Percentiles rank a stretch among this genome's conserved stretches.
These are phyloP conservation scores for Eubucco bourcierii DNA, from an alignment of 2,113 vertebrate genomes.

Conservation along the genomic window DNA sequence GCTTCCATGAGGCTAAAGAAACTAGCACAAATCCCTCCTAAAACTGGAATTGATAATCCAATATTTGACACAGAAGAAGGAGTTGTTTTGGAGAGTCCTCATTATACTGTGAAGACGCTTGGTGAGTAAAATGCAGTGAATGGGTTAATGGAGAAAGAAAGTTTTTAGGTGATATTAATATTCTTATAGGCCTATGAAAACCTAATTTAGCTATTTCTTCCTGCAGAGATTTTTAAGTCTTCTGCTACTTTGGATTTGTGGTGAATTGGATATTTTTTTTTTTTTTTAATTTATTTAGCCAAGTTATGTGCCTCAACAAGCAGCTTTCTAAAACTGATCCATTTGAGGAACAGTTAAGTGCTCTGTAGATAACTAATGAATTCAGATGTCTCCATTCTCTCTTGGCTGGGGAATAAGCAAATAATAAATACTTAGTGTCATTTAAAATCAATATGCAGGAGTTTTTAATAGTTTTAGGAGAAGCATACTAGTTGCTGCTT, in stretches of 20 bases:
- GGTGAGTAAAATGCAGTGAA: conserved; percentile 68
- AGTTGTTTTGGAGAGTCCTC: conserved; percentile 77
- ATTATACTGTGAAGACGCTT: conserved; percentile 77
- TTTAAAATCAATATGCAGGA: background rate
- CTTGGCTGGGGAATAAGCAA: background rate
- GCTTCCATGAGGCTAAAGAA: conserved; percentile 91
- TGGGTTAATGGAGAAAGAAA: background rate
- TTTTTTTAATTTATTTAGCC: too few relatives aligned
- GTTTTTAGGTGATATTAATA: background rate
- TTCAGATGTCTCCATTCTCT: background rate
- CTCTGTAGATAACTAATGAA: background rate
- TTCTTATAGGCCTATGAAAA: background rate
- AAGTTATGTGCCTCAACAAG: background rate
- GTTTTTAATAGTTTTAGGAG: background rate
- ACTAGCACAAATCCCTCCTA: conserved; percentile 89
- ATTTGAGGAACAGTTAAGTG: background rate
- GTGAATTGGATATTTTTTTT: background rate
- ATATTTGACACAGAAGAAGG: conserved; percentile 91
- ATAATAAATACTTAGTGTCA: background rate
- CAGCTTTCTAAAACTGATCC: background rate
- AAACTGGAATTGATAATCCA: conserved; percentile 93
- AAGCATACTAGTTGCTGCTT: background rate
- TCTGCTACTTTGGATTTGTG: background rate
- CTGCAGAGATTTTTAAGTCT: background rate
- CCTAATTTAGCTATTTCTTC: background rate